phyloP scores from a whole-genome alignment of 2,888 invertebrate genomes.

The Mesorhabditis sp. region DNA sequence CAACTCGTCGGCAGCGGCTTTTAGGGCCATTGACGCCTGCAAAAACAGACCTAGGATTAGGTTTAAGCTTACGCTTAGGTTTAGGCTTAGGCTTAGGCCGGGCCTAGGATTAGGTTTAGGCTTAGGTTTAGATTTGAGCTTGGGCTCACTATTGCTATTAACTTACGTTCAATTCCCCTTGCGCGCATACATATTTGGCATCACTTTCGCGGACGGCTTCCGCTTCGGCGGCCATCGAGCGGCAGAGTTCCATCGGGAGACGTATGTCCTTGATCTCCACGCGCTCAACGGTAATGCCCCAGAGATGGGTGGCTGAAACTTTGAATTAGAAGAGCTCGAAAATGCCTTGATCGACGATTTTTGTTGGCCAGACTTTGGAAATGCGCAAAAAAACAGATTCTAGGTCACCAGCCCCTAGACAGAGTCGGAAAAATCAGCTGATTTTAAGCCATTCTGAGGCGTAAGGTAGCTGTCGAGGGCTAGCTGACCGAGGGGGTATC shows the following conservation, averaged over 20 bases:
- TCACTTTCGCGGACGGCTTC: constrained; percentile 49
- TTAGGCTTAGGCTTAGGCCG: too few relatives aligned
- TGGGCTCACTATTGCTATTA: too few relatives aligned
- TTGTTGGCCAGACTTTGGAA: too few relatives aligned
- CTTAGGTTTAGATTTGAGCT: too few relatives aligned
- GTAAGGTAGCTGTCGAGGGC: too few relatives aligned
- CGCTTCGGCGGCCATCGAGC: constrained; percentile 50
- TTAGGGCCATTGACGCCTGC: constrained; percentile 44
- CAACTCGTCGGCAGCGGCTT: constrained; percentile 42
- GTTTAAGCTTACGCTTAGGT: too few relatives aligned
- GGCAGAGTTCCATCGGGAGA: constrained; percentile 41
- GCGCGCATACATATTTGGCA: constrained; percentile 45
- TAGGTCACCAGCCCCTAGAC: background rate
- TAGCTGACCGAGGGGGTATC: too few relatives aligned
- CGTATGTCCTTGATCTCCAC: constrained; percentile 55
- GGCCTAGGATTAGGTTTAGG: too few relatives aligned
- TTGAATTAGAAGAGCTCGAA: too few relatives aligned
- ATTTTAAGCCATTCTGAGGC: too few relatives aligned
- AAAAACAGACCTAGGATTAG: constrained; percentile 8
- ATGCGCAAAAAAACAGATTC: too few relatives aligned
- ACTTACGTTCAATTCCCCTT: constrained; percentile 35
- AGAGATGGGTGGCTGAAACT: constrained; percentile 35
- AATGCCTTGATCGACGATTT: too few relatives aligned
- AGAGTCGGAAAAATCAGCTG: background rate
- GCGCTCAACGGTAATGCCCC: constrained; percentile 53